Evolutionary conservation across 2,113 vertebrate species (phyloP).

Genomic region (Ceyx margarethae): DNA sequence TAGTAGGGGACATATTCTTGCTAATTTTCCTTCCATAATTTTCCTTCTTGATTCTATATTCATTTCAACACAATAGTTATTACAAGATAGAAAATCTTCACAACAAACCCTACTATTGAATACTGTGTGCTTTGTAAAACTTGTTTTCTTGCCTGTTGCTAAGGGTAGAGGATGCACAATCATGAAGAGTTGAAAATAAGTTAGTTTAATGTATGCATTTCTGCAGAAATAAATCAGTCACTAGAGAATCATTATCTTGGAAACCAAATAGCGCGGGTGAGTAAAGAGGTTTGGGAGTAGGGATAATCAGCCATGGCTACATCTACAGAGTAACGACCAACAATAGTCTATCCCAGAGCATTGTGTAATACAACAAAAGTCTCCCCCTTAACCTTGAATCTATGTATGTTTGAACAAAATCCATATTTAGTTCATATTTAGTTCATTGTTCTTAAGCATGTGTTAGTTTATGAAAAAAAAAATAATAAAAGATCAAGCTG

Average conservation of each 20-base stretch:
- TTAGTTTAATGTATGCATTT: slow-evolving; percentile 24
- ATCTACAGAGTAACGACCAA: slow-evolving; percentile 47
- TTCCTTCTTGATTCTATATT: not conserved
- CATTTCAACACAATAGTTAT: not conserved
- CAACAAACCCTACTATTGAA: not conserved
- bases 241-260: slow-evolving; percentile 55
- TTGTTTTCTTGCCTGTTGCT: not conserved
- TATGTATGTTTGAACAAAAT: slow-evolving; percentile 7
- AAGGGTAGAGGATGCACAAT: not conserved
- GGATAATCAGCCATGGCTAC: slow-evolving; percentile 52
- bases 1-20: not conserved
- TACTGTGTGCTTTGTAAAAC: not conserved
- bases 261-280: slow-evolving; percentile 42
- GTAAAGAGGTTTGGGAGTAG: slow-evolving; percentile 46
- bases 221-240: slow-evolving; percentile 60
- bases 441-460: slow-evolving; percentile 23
- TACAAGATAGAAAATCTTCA: not conserved
- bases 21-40: not conserved
- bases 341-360: slow-evolving; percentile 35
- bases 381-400: slow-evolving; percentile 25
- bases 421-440: slow-evolving; percentile 23
- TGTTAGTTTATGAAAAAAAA: not conserved
- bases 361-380: slow-evolving; percentile 38
- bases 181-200: slow-evolving; percentile 43
- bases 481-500: not conserved